Base-by-base conservation (phyloP, 2,113 vertebrate species). In the Bostrychus sinensis region DNA sequence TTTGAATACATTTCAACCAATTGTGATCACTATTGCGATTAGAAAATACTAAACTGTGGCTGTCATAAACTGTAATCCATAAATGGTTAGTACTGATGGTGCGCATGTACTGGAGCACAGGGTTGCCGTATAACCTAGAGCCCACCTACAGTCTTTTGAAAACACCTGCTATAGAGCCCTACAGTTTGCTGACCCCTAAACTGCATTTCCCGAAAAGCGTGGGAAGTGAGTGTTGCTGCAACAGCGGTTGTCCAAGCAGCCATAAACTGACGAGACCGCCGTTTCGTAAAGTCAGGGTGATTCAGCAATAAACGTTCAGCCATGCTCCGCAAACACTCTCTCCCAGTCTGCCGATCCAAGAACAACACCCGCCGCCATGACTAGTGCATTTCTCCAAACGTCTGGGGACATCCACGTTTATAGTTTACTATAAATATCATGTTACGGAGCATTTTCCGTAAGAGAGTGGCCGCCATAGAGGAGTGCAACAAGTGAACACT, bases 271-370 rank as follows among this genome's bases (percentile, higher is more conserved):
- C 2, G 50, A 70, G 66, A 68, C 73, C 67, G 70, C 38, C 53
- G 74, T 82, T 88, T 88, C 78, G 81, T 86, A 69, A 84, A 91
- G 91, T 92, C 91, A 93, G 38, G 61, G 90, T 93, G 92, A 93
- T 92, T 93, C 92, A 93, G 92, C 92, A 93, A 84, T 86, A 91
- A 76, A 34, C 36, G 57, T 48, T 37, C 51, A 65, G 66, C 68
- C 66, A 64, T 48, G 76, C 78, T 74, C 77, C 37, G 7, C 78
- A 26, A 48, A 70, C 32, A 17, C 72, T 34, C 56, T 4, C 45
- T 26, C 56, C 38, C 9, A 38, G 66, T 39, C 45, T 37, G 63
- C 20, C 60, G 45, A 65, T 39, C 60, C 46, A 39, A 34, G 23
- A 66, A 70, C 70, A 20, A 16, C 26, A 73, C 12, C 51, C 1